These are phyloP conservation scores for Hemicrepidius hirtus DNA, from an alignment of 2,888 invertebrate genomes.

Conservation along the genomic window DNA sequence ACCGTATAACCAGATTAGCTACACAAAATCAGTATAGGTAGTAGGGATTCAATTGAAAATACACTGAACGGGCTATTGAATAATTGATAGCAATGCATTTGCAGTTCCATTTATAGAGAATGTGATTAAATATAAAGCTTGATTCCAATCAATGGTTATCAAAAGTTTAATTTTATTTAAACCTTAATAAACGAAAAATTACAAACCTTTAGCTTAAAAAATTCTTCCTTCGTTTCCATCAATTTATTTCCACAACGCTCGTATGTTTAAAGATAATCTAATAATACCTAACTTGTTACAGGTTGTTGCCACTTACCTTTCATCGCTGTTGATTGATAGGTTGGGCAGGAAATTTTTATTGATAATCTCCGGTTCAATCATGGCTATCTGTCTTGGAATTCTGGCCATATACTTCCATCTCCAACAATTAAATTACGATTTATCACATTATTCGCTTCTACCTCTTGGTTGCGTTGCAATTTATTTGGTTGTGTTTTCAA, in stretches of 20 bases:
- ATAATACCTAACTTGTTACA: slow-evolving; percentile 60
- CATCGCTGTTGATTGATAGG: slow-evolving; percentile 76
- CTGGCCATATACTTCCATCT: slow-evolving; percentile 70
- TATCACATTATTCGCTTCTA: slow-evolving; percentile 59
- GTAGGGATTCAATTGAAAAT: too few relatives aligned
- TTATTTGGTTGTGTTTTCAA: slow-evolving; percentile 73
- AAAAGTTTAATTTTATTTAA: too few relatives aligned
- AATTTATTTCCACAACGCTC: background rate
- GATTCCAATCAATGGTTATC: too few relatives aligned
- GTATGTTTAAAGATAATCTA: background rate
- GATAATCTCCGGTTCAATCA: slow-evolving; percentile 76
- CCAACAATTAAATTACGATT: slow-evolving; percentile 53
- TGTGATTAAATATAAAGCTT: too few relatives aligned
- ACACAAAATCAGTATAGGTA: too few relatives aligned
- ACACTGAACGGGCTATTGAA: too few relatives aligned
- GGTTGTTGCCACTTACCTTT: slow-evolving; percentile 76
- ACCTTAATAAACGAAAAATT: too few relatives aligned
- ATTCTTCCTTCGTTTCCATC: background rate
- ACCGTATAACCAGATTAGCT: too few relatives aligned
- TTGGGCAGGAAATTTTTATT: slow-evolving; percentile 79
- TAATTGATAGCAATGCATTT: too few relatives aligned
- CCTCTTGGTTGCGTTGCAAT: slow-evolving; percentile 60
- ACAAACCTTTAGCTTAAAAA: background rate
- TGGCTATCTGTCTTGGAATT: slow-evolving; percentile 74
- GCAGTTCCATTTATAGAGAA: too few relatives aligned